A percentile compares a stretch with the other conserved stretches of the same genome.
phyloP scores from a whole-genome alignment of 2,888 invertebrate genomes.

The Cryptus viduatorius region DNA sequence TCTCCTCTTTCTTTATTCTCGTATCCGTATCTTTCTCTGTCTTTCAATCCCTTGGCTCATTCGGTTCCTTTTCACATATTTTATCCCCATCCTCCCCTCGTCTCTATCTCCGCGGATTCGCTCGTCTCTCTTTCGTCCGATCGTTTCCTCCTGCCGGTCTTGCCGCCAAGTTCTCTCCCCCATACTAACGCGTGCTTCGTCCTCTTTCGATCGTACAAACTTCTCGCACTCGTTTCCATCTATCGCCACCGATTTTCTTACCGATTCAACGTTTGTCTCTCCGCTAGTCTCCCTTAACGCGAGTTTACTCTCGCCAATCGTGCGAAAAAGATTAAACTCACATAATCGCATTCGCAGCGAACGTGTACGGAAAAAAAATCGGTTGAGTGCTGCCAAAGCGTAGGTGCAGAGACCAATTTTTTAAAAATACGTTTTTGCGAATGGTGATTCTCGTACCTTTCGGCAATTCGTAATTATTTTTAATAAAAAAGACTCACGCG shows the following conservation, averaged over 20 bases:
- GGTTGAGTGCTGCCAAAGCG: no score
- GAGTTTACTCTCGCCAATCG: neutral
- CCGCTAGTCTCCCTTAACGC: no score
- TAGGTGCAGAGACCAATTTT: no score
- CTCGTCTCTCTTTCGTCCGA: constrained; percentile 55
- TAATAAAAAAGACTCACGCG: constrained; percentile 37
- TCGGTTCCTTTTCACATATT: constrained; percentile 69
- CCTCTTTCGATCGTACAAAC: constrained; percentile 31
- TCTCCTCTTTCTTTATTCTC: constrained; percentile 67
- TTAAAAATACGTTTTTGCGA: no score
- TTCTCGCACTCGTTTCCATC: constrained; percentile 38
- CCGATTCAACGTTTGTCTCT: constrained; percentile 30
- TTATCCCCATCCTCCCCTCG: constrained; percentile 58
- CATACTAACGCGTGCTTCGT: constrained; percentile 21
- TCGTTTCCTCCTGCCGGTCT: constrained; percentile 59
- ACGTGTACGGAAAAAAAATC: neutral
- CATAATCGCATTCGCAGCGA: neutral
- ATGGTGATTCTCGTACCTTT: no score
- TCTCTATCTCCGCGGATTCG: constrained; percentile 53
- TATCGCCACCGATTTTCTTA: constrained; percentile 16
- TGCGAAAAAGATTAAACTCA: neutral
- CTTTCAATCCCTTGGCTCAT: constrained; percentile 63
- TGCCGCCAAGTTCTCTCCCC: constrained; percentile 52
- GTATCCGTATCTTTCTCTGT: constrained; percentile 54
- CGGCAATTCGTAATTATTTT: no score